Evolutionary conservation across 2,888 invertebrate genomes (phyloP).

Genomic region (Carcina quercana): DNA sequence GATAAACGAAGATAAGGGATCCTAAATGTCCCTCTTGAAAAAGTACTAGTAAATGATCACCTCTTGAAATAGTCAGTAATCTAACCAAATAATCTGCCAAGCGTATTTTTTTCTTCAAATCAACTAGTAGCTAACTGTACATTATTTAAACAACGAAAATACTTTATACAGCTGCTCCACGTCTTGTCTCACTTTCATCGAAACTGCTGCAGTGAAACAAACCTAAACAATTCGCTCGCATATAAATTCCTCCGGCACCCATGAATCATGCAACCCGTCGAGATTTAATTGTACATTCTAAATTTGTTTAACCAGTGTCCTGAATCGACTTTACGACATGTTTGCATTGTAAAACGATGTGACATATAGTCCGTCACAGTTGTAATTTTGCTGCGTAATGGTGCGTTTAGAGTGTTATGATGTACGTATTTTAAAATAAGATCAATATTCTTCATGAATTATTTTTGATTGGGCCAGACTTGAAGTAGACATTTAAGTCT

Average conservation of each 20-base stretch:
- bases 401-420: conserved; percentile 51
- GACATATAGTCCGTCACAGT: conserved; percentile 50
- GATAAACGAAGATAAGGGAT: too few relatives aligned
- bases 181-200: too few relatives aligned
- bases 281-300: conserved; percentile 37
- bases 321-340: conserved; percentile 50
- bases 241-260: not conserved
- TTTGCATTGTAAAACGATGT: conserved; percentile 57
- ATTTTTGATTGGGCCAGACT: not conserved
- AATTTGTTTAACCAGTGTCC: conserved; percentile 35
- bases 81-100: too few relatives aligned
- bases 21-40: too few relatives aligned
- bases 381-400: conserved; percentile 65
- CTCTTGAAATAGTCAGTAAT: too few relatives aligned
- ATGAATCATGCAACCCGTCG: conserved; percentile 14
- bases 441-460: conserved; percentile 24
- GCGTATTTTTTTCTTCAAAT: too few relatives aligned
- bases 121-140: too few relatives aligned
- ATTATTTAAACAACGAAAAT: too few relatives aligned
- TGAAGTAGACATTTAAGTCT: not conserved
- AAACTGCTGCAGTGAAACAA: too few relatives aligned
- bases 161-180: too few relatives aligned
- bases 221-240: too few relatives aligned
- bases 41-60: too few relatives aligned
- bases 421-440: conserved; percentile 41